These are phyloP conservation scores for Chaetogeoica ovagalla DNA, from an alignment of 2,888 invertebrate genomes.

Conservation along the genomic window DNA sequence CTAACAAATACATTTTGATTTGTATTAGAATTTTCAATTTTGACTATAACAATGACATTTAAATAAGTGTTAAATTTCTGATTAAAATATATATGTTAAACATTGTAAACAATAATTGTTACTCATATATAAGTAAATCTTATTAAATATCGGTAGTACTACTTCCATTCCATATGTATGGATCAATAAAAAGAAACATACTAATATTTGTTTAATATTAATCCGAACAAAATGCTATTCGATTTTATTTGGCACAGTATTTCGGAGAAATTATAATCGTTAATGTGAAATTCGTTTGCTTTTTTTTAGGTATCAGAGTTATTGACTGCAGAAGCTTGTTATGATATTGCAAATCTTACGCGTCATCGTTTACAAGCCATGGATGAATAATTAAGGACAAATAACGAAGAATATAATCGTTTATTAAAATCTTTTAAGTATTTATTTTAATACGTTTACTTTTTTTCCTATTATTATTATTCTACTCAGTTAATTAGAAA, in stretches of 20 bases:
- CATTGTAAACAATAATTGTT: slow-evolving; percentile 17
- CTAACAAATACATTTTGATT: slow-evolving; percentile 36
- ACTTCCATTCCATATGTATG: slow-evolving; percentile 15
- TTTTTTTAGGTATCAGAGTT: slow-evolving; percentile 66
- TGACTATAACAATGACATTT: slow-evolving; percentile 32
- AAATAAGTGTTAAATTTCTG: slow-evolving; percentile 27
- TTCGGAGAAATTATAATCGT: background rate
- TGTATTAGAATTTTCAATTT: slow-evolving; percentile 40
- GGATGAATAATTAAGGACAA: slow-evolving; percentile 46
- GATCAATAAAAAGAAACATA: background rate
- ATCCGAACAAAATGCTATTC: slow-evolving; percentile 3
- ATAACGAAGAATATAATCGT: slow-evolving; percentile 18
- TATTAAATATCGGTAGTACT: slow-evolving; percentile 28
- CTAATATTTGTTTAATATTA: background rate
- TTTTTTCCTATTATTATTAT: background rate
- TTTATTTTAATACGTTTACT: background rate
- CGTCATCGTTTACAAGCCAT: slow-evolving; percentile 54
- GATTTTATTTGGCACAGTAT: slow-evolving; percentile 19
- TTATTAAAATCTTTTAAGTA: background rate
- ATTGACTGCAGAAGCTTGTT: slow-evolving; percentile 80
- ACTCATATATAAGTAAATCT: slow-evolving; percentile 30
- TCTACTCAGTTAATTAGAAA: slow-evolving; percentile 10
- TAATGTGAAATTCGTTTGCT: background rate
- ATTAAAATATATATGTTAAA: slow-evolving; percentile 21
- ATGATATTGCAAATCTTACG: slow-evolving; percentile 69